Conservation (phyloP, 2,888 invertebrate species). For the Notodonta ziczac region DNA sequence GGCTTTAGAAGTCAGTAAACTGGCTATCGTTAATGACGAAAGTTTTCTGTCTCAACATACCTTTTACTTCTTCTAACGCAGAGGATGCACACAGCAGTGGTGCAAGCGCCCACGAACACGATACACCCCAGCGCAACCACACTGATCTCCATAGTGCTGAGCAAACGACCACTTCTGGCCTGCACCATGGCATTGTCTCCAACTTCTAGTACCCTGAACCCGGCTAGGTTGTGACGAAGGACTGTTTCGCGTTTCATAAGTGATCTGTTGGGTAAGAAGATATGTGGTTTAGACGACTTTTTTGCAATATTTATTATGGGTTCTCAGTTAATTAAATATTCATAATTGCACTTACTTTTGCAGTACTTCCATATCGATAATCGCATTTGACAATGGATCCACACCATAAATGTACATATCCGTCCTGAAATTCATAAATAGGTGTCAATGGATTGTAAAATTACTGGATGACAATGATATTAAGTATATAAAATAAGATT, state of each 20-base stretch:
- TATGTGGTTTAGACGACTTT: no score
- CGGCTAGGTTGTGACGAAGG: constrained; percentile 86
- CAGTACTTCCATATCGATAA: constrained; percentile 91
- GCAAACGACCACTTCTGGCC: constrained; percentile 60
- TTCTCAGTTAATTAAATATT: neutral
- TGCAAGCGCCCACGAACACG: constrained; percentile 91
- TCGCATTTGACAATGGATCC: constrained; percentile 91
- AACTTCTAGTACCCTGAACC: constrained; percentile 88
- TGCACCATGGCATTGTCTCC: constrained; percentile 74
- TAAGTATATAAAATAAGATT: constrained; percentile 50
- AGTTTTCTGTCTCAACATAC: constrained; percentile 54
- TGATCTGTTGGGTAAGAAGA: constrained; percentile 72
- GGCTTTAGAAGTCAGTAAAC: no score
- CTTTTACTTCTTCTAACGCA: constrained; percentile 87
- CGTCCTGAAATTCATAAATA: constrained; percentile 85
- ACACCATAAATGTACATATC: constrained; percentile 94
- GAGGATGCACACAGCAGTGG: constrained; percentile 91
- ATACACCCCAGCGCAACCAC: constrained; percentile 92
- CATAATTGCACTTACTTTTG: constrained; percentile 86
- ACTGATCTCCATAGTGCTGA: constrained; percentile 91
- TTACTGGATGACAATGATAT: neutral
- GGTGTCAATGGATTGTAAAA: no score
- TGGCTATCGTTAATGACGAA: no score
- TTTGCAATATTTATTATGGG: no score
- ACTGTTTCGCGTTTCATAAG: constrained; percentile 85